Evolutionary conservation across 2,888 invertebrate species (phyloP), one percentile per base, ranked within the genome.

Genomic region (Dendrolimus houi): DNA sequence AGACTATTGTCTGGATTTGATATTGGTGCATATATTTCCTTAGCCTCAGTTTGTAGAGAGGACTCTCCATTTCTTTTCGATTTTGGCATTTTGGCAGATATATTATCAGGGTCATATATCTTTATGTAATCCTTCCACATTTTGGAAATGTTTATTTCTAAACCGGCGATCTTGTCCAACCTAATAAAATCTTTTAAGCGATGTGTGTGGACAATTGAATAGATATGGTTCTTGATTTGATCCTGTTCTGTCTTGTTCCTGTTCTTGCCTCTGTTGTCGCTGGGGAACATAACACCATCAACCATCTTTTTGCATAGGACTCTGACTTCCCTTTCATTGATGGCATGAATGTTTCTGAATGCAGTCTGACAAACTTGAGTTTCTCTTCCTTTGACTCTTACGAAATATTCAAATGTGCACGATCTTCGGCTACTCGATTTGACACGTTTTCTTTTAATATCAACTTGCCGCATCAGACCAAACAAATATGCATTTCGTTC

Each of bases 121-220:
- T 90, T 89, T n/a, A 92, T 89, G 60, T 92, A 92, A 66, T 92
- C 91, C 68, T 92, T 92, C 91, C 92, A 92, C 91, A 92, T 92
- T 72, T 92, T 92, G 2, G 92, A 91, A 62, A 92, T 91, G 65
- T 92, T 92, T 47, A 92, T 91, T 79, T 92, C 92, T 58, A 92
- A 77, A 0, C 92, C 92, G 56, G 91, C 91, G 64, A 91, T 87
- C 75, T 92, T 92, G 59, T 92, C 92, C 54, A 91, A 72, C 63
- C 91, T 79, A 59, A 92, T 90, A 59, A 92, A 92, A 66, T 92
- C 92, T 70, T 91, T 90, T 14, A 91, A 70, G 47, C 90, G 77
- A 56, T 91, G 91, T 8, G 91, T 91, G 65, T 91, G 91, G 9
- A 91, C 91, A 67, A 91, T 85, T 42, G 90, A 90, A 67, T 89